phyloP scores from a whole-genome alignment of 2,888 invertebrate genomes.

The Cosmia pyralina region DNA sequence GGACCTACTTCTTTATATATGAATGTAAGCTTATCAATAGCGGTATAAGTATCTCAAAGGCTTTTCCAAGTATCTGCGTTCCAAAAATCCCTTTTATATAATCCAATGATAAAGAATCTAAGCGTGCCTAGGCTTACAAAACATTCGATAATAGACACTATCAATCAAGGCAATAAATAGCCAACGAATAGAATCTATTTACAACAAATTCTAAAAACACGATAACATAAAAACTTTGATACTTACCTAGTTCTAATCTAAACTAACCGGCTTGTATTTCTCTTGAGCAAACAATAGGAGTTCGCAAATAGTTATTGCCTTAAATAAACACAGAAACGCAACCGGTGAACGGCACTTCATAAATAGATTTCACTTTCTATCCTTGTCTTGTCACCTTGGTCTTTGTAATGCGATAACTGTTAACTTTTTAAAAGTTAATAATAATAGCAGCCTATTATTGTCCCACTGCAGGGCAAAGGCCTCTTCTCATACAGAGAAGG shows the following conservation, averaged over 20 bases:
- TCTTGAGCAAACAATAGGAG: constrained; percentile 57
- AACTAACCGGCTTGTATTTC: constrained; percentile 22
- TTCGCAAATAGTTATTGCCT: constrained; percentile 70
- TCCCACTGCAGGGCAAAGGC: neutral
- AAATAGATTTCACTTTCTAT: constrained; percentile 87
- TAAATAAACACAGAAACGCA: constrained; percentile 73
- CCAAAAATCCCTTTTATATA: constrained; percentile 20
- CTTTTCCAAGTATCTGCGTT: constrained; percentile 9
- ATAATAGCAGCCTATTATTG: neutral
- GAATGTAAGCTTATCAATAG: constrained; percentile 16
- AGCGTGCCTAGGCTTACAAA: constrained; percentile 23
- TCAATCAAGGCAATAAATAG: constrained; percentile 9
- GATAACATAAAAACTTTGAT: constrained; percentile 24
- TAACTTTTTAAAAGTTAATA: neutral
- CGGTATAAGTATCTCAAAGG: constrained; percentile 19
- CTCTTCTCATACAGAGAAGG: neutral
- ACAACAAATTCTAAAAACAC: constrained; percentile 22
- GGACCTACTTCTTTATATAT: neutral
- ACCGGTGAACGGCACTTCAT: constrained; percentile 79
- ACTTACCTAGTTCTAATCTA: constrained; percentile 32
- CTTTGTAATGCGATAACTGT: constrained; percentile 60
- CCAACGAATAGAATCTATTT: constrained; percentile 31
- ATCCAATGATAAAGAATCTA: constrained; percentile 30
- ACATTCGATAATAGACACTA: constrained; percentile 23
- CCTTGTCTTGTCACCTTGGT: constrained; percentile 80